Evolutionary conservation across 2,113 vertebrate genomes (phyloP).

Genomic region (Psittacus erithacus): DNA sequence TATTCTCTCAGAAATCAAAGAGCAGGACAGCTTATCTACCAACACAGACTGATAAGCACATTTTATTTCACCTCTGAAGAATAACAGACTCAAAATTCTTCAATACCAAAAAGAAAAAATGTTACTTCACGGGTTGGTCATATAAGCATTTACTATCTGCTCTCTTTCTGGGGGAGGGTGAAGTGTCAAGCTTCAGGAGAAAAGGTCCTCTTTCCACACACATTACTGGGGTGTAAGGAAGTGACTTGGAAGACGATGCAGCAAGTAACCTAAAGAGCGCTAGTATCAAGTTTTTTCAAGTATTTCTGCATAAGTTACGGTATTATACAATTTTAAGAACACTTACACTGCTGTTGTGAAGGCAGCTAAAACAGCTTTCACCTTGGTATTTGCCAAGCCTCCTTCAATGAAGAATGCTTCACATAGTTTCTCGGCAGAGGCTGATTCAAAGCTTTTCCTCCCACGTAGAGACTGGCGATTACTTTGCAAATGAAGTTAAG

Average conservation of each 20-base stretch:
- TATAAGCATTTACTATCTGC: not conserved
- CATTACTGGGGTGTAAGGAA: not conserved
- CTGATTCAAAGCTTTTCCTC: not conserved
- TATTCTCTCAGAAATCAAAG: not conserved
- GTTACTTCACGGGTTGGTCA: not conserved
- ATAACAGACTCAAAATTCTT: not conserved
- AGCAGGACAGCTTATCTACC: not conserved
- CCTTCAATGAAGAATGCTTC: not conserved
- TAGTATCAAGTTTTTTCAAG: not conserved
- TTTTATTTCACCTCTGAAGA: not conserved
- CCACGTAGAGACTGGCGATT: accelerated
- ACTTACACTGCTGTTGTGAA: not conserved
- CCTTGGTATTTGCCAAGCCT: not conserved
- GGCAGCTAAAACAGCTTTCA: not conserved
- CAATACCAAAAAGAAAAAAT: not conserved
- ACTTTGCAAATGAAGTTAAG: not conserved
- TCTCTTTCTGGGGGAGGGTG: not conserved
- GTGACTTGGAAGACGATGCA: not conserved
- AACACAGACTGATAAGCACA: not conserved
- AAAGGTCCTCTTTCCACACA: not conserved
- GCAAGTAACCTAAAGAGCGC: not conserved
- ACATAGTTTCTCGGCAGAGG: not conserved
- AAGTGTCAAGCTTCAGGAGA: not conserved
- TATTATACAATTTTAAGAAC: not conserved
- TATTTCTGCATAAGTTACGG: not conserved